These are phyloP conservation scores for Coelogynopora nodosa DNA, from an alignment of 2,888 invertebrate genomes.

Conservation along the genomic window DNA sequence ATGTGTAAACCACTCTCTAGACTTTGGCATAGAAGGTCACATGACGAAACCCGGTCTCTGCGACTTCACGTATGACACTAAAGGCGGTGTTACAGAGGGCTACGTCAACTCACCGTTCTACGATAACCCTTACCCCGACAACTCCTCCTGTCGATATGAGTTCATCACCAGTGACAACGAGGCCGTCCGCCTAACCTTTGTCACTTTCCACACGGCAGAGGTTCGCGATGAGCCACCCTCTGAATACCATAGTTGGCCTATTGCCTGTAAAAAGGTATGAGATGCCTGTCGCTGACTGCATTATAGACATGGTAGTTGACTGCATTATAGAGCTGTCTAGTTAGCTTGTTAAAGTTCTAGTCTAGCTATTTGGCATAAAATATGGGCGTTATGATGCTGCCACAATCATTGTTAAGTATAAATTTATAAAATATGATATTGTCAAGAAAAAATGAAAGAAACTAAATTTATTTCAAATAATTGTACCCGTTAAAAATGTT, in stretches of 20 bases:
- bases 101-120: slow-evolving; percentile 91
- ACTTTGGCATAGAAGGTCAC: slow-evolving; percentile 42
- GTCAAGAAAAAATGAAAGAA: too few relatives aligned
- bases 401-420: too few relatives aligned
- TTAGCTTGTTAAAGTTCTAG: too few relatives aligned
- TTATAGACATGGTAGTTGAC: too few relatives aligned
- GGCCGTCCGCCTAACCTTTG: slow-evolving; percentile 17
- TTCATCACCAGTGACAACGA: slow-evolving; percentile 29
- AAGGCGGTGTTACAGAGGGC: slow-evolving; percentile 71
- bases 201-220: slow-evolving; percentile 33
- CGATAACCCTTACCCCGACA: slow-evolving; percentile 67
- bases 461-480: too few relatives aligned
- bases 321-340: too few relatives aligned
- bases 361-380: too few relatives aligned
- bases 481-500: too few relatives aligned
- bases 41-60: slow-evolving; percentile 27
- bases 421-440: too few relatives aligned
- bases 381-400: too few relatives aligned
- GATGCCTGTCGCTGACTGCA: too few relatives aligned
- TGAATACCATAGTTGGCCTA: background rate
- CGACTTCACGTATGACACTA: slow-evolving; percentile 37
- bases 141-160: slow-evolving; percentile 39
- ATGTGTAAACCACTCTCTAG: background rate
- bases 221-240: background rate
- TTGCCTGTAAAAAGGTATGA: slow-evolving; percentile 10